Evolutionary conservation across 2,797 vertebrate genomes (phyloP).

Genomic region (Schizopygopsis pylzovi): DNA sequence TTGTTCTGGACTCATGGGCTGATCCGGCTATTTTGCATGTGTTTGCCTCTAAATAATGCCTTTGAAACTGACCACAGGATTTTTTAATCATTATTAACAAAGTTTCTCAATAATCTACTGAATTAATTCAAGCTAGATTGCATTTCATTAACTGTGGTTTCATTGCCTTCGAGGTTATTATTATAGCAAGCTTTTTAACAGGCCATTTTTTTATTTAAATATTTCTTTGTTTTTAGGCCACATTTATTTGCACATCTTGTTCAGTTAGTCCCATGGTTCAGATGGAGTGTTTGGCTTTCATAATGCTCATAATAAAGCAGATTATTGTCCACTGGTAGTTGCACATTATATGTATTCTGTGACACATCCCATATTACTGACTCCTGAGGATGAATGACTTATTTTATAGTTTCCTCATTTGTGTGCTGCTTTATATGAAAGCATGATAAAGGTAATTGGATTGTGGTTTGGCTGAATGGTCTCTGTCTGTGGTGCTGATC

Average conservation of each 20-base stretch:
- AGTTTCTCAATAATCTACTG: neutral
- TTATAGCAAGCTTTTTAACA: neutral
- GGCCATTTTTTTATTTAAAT: neutral
- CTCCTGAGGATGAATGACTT: neutral
- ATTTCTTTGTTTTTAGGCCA: neutral
- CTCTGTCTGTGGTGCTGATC: slow-evolving; percentile 16
- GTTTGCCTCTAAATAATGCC: neutral
- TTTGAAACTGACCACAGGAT: neutral
- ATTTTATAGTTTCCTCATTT: neutral
- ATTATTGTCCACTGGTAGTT: neutral
- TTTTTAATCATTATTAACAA: neutral
- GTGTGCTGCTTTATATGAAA: neutral
- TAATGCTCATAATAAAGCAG: neutral
- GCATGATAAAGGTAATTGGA: neutral
- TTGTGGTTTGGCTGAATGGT: neutral
- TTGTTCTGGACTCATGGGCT: neutral
- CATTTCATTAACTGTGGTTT: neutral
- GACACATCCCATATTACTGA: neutral
- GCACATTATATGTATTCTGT: neutral
- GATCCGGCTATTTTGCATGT: neutral
- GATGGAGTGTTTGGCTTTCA: neutral
- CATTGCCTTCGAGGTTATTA: neutral
- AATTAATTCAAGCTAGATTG: neutral
- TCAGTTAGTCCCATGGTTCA: neutral
- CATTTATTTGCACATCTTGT: slow-evolving; percentile 8